Evolutionary conservation across 2,888 invertebrate species (phyloP).

Genomic region (Synergus japonicus): DNA sequence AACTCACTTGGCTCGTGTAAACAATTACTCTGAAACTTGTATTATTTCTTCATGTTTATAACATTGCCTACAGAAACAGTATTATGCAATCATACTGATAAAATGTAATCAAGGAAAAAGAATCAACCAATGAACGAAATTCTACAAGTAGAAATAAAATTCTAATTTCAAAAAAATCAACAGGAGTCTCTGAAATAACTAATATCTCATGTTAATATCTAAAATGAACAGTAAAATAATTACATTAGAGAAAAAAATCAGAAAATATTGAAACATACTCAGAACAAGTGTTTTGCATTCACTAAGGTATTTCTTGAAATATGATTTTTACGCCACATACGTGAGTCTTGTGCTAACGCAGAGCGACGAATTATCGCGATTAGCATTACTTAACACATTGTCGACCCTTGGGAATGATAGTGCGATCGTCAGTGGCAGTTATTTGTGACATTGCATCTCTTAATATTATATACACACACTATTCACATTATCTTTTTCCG

Average conservation of each 20-base stretch:
- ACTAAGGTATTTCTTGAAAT: slow-evolving; percentile 30
- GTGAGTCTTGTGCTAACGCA: slow-evolving; percentile 26
- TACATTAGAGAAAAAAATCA: background rate
- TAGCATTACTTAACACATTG: slow-evolving; percentile 40
- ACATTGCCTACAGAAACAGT: background rate
- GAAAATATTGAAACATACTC: background rate
- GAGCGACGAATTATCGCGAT: slow-evolving; percentile 39
- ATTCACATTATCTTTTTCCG: background rate
- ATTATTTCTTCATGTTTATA: slow-evolving; percentile 64
- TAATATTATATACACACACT: slow-evolving; percentile 9
- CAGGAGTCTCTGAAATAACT: too few species aligned
- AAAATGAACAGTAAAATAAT: background rate
- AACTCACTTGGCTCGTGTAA: slow-evolving; percentile 75
- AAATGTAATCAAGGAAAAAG: background rate
- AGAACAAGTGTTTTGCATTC: background rate
- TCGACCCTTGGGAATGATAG: slow-evolving; percentile 39
- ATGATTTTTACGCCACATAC: slow-evolving; percentile 23
- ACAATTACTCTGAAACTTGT: slow-evolving; percentile 72
- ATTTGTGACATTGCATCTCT: slow-evolving; percentile 17
- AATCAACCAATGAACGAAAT: background rate
- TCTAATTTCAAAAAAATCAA: background rate
- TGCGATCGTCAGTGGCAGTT: slow-evolving; percentile 17
- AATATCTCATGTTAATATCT: background rate
- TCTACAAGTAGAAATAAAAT: background rate
- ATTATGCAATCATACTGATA: background rate